Conservation (phyloP, 1,140 invertebrate species). For the Drosophila truncata region DNA sequence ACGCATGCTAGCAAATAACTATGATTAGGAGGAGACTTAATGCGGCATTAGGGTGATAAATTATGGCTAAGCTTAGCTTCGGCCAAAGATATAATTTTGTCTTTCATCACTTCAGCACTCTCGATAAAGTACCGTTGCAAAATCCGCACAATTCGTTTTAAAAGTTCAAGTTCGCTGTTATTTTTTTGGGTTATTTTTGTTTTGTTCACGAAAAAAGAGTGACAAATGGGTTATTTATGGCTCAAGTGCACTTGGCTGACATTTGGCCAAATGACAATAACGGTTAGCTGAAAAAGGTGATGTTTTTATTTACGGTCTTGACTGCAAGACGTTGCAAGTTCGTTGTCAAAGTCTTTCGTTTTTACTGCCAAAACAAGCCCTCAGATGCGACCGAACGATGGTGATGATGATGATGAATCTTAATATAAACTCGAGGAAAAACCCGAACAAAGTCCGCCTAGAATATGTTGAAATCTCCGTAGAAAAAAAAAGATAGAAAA, state of each 20-base stretch:
- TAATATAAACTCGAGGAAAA: slow-evolving; percentile 14
- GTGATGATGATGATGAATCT: slow-evolving; percentile 24
- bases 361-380: slow-evolving; percentile 55
- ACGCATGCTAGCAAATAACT: slow-evolving; percentile 52
- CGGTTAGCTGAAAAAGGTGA: slow-evolving; percentile 34
- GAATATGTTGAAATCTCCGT: slow-evolving; percentile 75
- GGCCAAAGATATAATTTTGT: slow-evolving; percentile 9
- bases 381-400: slow-evolving; percentile 10
- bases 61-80: not conserved
- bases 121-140: slow-evolving; percentile 10
- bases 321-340: slow-evolving; percentile 53
- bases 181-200: slow-evolving; percentile 23
- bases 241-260: slow-evolving; percentile 66
- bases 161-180: slow-evolving; percentile 78
- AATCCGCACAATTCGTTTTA: slow-evolving; percentile 28
- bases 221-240: slow-evolving; percentile 75
- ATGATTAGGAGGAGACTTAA: slow-evolving; percentile 29
- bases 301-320: slow-evolving; percentile 39
- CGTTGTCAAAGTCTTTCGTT: slow-evolving; percentile 77
- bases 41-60: slow-evolving; percentile 35
- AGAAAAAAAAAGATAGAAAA: slow-evolving; percentile 57
- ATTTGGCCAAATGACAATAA: slow-evolving; percentile 70
- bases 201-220: slow-evolving; percentile 45
- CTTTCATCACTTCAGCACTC: slow-evolving; percentile 28
- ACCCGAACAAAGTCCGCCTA: slow-evolving; percentile 48